Percentiles rank a stretch among this genome's conserved stretches.
These are phyloP conservation scores for Cybosia mesomella DNA, from an alignment of 2,888 invertebrate species.

Conservation along the genomic window DNA sequence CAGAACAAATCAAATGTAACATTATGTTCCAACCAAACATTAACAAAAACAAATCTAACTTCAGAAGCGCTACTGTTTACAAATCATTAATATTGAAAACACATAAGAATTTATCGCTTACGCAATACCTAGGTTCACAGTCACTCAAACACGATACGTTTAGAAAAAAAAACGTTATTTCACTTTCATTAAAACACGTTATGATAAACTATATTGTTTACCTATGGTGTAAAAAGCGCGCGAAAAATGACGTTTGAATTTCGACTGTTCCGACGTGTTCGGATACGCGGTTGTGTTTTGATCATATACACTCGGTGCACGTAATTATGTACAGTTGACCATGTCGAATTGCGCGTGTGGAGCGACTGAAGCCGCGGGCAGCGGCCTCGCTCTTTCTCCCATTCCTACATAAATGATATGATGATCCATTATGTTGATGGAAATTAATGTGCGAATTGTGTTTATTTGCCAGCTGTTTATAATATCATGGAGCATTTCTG, in stretches of 20 bases:
- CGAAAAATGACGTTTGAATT: conserved; percentile 63
- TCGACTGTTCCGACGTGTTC: conserved; percentile 54
- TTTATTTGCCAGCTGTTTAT: conserved; percentile 62
- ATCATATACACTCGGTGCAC: conserved; percentile 61
- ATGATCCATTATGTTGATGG: conserved; percentile 71
- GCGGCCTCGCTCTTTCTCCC: conserved; percentile 83
- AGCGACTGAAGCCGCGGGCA: conserved; percentile 79
- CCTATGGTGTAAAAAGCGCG: conserved; percentile 57
- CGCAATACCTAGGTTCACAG: conserved; percentile 79
- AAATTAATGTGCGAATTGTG: conserved; percentile 71
- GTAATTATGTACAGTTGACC: conserved; percentile 83
- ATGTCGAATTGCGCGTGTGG: conserved; percentile 84
- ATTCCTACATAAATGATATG: conserved; percentile 80
- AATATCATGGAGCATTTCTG: conserved; percentile 34
- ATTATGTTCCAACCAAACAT: conserved; percentile 17
- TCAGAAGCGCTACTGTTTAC: conserved; percentile 53
- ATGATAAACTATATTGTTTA: conserved; percentile 56
- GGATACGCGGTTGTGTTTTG: conserved; percentile 59
- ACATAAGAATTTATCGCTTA: conserved; percentile 70
- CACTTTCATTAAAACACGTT: conserved; percentile 82
- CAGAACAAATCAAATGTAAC: conserved; percentile 39
- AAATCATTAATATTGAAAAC: conserved; percentile 65
- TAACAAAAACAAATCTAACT: conserved; percentile 35
- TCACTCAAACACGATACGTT: conserved; percentile 79
- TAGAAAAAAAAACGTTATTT: conserved; percentile 71